Evolutionary conservation across 2,113 vertebrate species (phyloP).

Genomic region (Embiotoca jacksoni): DNA sequence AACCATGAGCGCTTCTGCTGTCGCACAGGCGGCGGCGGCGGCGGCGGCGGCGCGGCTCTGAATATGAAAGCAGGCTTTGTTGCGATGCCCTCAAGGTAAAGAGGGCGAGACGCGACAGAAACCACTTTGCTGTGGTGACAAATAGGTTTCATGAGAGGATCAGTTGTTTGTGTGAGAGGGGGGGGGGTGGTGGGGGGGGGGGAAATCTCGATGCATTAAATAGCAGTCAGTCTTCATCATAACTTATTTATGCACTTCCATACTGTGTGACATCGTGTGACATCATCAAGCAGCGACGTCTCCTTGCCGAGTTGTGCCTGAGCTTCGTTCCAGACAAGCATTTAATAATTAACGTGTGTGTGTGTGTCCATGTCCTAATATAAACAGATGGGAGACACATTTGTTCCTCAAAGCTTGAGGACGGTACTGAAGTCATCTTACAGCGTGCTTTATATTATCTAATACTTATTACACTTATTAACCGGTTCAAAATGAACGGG

Average conservation of each 20-base stretch:
- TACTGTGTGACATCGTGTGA: background rate
- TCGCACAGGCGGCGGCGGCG: constrained; percentile 21
- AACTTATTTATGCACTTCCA: background rate
- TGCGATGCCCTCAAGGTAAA: constrained; percentile 50
- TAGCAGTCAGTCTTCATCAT: background rate
- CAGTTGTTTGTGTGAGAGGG: background rate
- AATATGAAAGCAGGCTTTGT: constrained; percentile 69
- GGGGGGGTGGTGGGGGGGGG: too few species aligned
- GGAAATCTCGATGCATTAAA: background rate
- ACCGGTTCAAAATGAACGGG: too few species aligned
- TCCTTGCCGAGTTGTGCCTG: background rate
- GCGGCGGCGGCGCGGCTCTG: constrained; percentile 7
- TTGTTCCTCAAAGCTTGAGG: too few species aligned
- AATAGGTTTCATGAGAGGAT: constrained; percentile 20
- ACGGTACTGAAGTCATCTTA: too few species aligned
- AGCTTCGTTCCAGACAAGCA: constrained; percentile 30
- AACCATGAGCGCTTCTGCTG: constrained; percentile 35
- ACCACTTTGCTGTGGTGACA: constrained; percentile 10
- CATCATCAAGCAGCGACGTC: background rate
- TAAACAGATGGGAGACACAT: too few species aligned
- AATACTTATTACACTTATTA: too few species aligned
- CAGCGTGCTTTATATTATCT: too few species aligned
- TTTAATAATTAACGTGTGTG: constrained; percentile 47
- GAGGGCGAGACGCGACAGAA: constrained; percentile 1
- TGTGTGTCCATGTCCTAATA: too few species aligned